Conservation (phyloP, 2,888 invertebrate species). For the Malthinus flaveolus region DNA sequence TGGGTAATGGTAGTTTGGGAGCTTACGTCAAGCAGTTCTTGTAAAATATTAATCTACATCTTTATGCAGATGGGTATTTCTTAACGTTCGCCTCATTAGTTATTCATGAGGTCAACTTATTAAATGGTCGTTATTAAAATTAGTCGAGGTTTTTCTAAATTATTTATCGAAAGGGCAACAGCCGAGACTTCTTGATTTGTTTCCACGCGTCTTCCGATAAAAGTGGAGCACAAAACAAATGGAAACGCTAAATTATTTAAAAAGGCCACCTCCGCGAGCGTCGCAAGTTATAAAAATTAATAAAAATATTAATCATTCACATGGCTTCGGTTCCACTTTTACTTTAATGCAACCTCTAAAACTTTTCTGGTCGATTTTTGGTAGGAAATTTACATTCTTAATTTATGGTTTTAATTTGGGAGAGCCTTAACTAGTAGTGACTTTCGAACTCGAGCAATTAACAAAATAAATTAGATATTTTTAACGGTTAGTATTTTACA, state of each 20-base stretch:
- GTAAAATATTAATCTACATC: slow-evolving; percentile 7
- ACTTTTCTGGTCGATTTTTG: slow-evolving; percentile 17
- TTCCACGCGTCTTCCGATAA: neutral
- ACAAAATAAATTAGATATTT: slow-evolving; percentile 25
- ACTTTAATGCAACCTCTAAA: slow-evolving; percentile 9
- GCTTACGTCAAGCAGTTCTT: neutral
- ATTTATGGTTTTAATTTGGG: slow-evolving; percentile 30
- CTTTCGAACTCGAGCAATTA: slow-evolving; percentile 26
- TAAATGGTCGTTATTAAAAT: slow-evolving; percentile 6
- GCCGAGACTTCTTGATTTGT: neutral
- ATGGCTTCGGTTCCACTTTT: slow-evolving; percentile 5
- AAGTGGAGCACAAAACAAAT: neutral
- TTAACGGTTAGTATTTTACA: neutral
- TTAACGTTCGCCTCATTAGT: slow-evolving; percentile 16
- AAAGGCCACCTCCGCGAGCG: neutral
- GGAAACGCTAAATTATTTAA: neutral
- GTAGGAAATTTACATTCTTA: slow-evolving; percentile 19
- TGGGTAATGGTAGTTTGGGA: neutral
- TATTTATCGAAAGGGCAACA: neutral
- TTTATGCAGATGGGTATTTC: slow-evolving; percentile 8
- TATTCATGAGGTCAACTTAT: slow-evolving; percentile 9
- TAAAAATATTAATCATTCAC: slow-evolving; percentile 7
- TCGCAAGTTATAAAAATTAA: slow-evolving; percentile 9
- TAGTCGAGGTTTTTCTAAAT: neutral
- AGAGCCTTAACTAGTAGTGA: slow-evolving; percentile 23